Evolutionary conservation across 2,888 invertebrate genomes (phyloP), one percentile per base, ranked within the genome.

Genomic region (Argynnis bischoffii): DNA sequence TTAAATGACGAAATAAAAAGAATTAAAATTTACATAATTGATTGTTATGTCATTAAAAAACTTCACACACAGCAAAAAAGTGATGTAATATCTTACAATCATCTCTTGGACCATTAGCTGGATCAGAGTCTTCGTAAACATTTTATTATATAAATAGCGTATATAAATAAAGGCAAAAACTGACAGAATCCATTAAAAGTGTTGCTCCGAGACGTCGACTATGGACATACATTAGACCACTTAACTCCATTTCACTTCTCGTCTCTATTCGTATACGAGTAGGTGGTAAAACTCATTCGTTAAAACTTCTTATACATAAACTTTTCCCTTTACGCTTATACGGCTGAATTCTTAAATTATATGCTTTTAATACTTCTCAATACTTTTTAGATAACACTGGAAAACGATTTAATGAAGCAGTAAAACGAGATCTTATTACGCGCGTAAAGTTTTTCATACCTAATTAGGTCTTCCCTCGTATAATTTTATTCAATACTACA

Each of bases 151-250:
- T 55, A 65, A 69, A 69, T 61, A 61, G 46, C 53, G 65, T 69
- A 65, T 88, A 90, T 89, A 90, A 90, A 90, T 90, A 90, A 89
- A 89, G 87, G 90, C 87, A 90, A 90, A 90, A 90, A 90, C 90
- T 89, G 89, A 86, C 88, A 88, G 89, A 88, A 89, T 90, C 90
- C 90, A 90, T 90, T 90, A 90, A 89, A 89, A 89, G 89, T 90
- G 90, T 90, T 90, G 88, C 88, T 85, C 76, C 79, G 77, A 79
- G 79, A 77, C 76, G 83, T 78, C 79, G 70, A 77, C 66, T 79
- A 73, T 86, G 85, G 89, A 89, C 78, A 83, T 70, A 66, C 69
- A 67, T 65, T 67, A 67, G 63, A 73, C 68, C 72, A 70, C 74
- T 71, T 67, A 66, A 64, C 70, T 63, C 60, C 61, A 56, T 69